A percentile compares a stretch with the other conserved stretches of the same genome.
phyloP scores from a whole-genome alignment of 1,140 invertebrate species.

The Frieseomelitta varia region DNA sequence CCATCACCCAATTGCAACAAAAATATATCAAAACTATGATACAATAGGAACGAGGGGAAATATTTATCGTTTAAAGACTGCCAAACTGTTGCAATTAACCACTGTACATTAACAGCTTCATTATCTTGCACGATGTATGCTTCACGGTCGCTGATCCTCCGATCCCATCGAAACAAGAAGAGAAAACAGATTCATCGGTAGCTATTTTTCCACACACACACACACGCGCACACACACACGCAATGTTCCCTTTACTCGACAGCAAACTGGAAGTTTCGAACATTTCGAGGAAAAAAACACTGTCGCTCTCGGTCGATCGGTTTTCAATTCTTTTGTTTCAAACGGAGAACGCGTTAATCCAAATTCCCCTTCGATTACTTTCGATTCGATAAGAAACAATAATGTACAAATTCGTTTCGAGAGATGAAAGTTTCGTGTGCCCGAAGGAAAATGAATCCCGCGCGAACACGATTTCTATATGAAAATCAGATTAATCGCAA shows the following conservation, averaged over 20 bases:
- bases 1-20: not conserved
- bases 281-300: not conserved
- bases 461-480: not conserved
- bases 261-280: slow-evolving; percentile 7
- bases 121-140: not conserved
- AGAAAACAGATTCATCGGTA: slow-evolving; percentile 2
- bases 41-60: not conserved
- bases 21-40: slow-evolving; percentile 5
- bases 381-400: too few relatives aligned
- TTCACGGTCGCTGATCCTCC: slow-evolving; percentile 15
- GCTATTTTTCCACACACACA: slow-evolving; percentile 26
- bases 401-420: not conserved
- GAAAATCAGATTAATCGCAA: not conserved
- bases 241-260: not conserved
- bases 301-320: slow-evolving; percentile 34
- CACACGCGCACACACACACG: too few relatives aligned
- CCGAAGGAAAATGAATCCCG: not conserved
- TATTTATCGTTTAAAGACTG: slow-evolving; percentile 25
- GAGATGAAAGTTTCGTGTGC: slow-evolving; percentile 4
- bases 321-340: slow-evolving; percentile 6
- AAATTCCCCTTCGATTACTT: slow-evolving; percentile 5
- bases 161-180: slow-evolving; percentile 1
- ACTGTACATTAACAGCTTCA: not conserved
- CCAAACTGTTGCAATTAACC: slow-evolving; percentile 33
- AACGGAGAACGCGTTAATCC: not conserved